phyloP scores from a whole-genome alignment of 2,888 invertebrate genomes.

The Mesopsocus fuscifrons region DNA sequence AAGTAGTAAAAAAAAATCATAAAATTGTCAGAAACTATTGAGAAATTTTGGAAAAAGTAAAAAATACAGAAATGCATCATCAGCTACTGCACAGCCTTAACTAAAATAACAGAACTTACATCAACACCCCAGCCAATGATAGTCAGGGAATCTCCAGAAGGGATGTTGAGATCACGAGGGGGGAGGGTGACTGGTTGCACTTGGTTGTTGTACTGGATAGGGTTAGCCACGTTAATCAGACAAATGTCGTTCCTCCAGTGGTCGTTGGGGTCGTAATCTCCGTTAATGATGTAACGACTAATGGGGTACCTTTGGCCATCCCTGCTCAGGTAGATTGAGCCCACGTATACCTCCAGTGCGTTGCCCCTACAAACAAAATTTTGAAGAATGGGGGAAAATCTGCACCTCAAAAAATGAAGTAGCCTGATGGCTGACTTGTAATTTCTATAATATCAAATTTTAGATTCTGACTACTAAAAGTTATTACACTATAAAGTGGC shows the following conservation, averaged over 20 bases:
- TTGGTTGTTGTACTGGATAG: slow-evolving; percentile 1
- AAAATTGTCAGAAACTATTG: too few species aligned
- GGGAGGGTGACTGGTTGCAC: background rate
- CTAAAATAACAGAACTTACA: too few species aligned
- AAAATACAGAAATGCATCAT: too few species aligned
- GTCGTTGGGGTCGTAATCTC: slow-evolving; percentile 5
- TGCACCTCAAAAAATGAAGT: too few species aligned
- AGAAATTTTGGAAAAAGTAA: too few species aligned
- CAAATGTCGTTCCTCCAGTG: slow-evolving; percentile 6
- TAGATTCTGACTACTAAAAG: too few species aligned
- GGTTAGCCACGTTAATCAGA: background rate
- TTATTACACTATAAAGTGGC: too few species aligned
- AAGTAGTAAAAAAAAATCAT: background rate
- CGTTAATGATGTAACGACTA: background rate
- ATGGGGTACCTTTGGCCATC: background rate
- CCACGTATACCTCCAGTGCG: background rate
- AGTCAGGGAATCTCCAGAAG: background rate
- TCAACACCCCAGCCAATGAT: slow-evolving; percentile 5
- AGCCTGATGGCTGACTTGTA: too few species aligned
- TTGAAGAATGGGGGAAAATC: too few species aligned
- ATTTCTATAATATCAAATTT: too few species aligned
- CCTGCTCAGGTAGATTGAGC: slow-evolving; percentile 6
- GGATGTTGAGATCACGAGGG: background rate
- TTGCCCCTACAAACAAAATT: background rate
- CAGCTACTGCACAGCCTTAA: too few species aligned